A percentile compares a stretch with the other conserved stretches of the same genome.
These are phyloP conservation scores for Rhineura floridana DNA, from an alignment of 2,113 vertebrate genomes.

Conservation along the genomic window DNA sequence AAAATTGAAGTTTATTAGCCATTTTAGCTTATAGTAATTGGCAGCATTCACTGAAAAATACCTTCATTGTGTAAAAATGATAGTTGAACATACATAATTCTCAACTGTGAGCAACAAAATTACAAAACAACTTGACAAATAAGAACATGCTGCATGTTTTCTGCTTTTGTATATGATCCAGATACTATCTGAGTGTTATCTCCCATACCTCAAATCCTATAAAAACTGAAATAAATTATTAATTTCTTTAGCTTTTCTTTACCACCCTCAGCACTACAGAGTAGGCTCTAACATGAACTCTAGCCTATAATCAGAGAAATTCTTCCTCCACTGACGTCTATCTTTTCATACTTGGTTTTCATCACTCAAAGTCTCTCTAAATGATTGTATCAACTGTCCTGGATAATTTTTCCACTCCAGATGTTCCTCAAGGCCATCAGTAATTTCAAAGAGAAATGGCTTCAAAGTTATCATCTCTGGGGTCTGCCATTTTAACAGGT, in stretches of 20 bases:
- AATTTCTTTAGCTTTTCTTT: too few relatives aligned
- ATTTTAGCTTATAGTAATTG: too few relatives aligned
- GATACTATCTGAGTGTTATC: neutral
- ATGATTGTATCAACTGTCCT: neutral
- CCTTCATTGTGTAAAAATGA: too few relatives aligned
- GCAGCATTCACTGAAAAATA: too few relatives aligned
- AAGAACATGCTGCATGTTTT: too few relatives aligned
- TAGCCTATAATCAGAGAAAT: neutral
- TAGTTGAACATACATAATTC: too few relatives aligned
- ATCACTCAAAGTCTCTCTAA: neutral
- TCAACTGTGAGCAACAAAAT: too few relatives aligned
- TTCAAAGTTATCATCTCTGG: neutral
- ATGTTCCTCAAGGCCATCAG: neutral
- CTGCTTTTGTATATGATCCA: too few relatives aligned
- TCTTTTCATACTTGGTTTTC: neutral
- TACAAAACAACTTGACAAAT: too few relatives aligned
- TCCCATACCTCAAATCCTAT: neutral
- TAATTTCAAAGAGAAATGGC: neutral
- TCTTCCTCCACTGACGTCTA: neutral
- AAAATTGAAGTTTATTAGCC: too few relatives aligned
- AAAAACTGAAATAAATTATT: too few relatives aligned
- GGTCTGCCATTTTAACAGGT: neutral
- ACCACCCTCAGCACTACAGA: neutral
- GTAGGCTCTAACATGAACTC: neutral
- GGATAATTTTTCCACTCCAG: neutral